Conservation (phyloP, 2,797 vertebrate genomes). For the Sphenopsis melanotis region DNA sequence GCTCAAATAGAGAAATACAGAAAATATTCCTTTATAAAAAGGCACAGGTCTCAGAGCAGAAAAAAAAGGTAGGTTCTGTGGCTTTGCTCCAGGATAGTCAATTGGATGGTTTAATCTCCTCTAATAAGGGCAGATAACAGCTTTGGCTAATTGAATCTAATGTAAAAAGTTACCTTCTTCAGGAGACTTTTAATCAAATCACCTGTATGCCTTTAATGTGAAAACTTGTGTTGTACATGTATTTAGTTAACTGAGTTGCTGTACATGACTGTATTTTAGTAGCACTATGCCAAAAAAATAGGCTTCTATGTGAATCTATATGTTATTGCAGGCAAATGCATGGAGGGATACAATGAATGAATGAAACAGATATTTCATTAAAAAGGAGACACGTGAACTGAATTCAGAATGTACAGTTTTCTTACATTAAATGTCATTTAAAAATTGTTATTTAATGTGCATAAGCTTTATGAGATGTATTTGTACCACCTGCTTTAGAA, state of each 20-base stretch:
- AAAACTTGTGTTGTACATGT: not conserved
- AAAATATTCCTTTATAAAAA: not conserved
- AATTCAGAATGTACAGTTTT: not conserved
- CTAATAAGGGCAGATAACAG: not conserved
- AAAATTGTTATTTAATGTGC: not conserved
- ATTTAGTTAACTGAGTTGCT: not conserved
- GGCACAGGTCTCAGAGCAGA: not conserved
- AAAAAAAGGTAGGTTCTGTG: not conserved
- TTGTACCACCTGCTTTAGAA: not conserved
- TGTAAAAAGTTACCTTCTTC: not conserved
- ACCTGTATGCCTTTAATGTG: not conserved
- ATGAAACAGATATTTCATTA: not conserved
- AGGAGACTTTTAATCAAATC: not conserved
- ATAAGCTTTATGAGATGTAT: not conserved
- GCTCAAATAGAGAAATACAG: not conserved
- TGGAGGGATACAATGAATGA: not conserved
- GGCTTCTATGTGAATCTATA: not conserved
- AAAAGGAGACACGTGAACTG: not conserved
- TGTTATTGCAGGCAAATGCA: not conserved
- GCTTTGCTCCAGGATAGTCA: not conserved
- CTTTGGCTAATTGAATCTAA: not conserved
- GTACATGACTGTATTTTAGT: not conserved
- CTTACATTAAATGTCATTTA: not conserved
- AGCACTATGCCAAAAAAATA: not conserved
- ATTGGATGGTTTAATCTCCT: not conserved